Base-by-base conservation (phyloP, 2,797 vertebrate genomes). In the Dendrocincla fuliginosa region DNA sequence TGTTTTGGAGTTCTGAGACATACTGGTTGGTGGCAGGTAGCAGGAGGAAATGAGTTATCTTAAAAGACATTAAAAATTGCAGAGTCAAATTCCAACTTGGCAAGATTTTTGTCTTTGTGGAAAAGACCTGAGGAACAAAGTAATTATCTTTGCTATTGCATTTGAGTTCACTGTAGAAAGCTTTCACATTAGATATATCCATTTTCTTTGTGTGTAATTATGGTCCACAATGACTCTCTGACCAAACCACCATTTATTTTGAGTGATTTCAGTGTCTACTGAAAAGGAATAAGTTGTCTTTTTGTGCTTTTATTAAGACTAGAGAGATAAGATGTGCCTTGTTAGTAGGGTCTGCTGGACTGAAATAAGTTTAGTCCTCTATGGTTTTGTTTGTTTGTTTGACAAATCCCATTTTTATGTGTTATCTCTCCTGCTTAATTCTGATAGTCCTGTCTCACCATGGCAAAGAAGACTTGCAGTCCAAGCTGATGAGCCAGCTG, bases 181-280 rank as follows among this genome's bases (percentile, higher is more conserved):
- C 69, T 89, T 78, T 89, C 47, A 32, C 0, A 0, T 63, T 52
- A 69, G 73, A 65, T 59, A 24, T n/a, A 87, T 49, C 53, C 14
- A 19, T 81, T 95, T 83, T 63, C 65, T 87, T 86, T 76, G 8
- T 63, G 53, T 61, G 84, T 70, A 84, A 92, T 90, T 92, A 56
- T 4, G 25, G 46, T 76, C 74, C 68, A 53, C 67, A 82, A 56
- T 60, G 91, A 22, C 23, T 89, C 65, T 88, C 47, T 47, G 74
- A 35, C 68, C 8, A 53, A 88, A 64, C 25, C 11, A 47, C 24
- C 14, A 27, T 84, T 93, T 90, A 44, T 95, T 93, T 86, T 78
- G 69, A 76, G n/a, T 55, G 42, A 78, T 94, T 92, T 92, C 70
- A 88, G 37, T 19, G 27, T 71, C 56, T 69, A n/a, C 59, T 46